Percentiles rank a stretch among this genome's conserved stretches.
Conservation (phyloP, 2,888 invertebrate genomes). For the Drosophila phalerata region DNA sequence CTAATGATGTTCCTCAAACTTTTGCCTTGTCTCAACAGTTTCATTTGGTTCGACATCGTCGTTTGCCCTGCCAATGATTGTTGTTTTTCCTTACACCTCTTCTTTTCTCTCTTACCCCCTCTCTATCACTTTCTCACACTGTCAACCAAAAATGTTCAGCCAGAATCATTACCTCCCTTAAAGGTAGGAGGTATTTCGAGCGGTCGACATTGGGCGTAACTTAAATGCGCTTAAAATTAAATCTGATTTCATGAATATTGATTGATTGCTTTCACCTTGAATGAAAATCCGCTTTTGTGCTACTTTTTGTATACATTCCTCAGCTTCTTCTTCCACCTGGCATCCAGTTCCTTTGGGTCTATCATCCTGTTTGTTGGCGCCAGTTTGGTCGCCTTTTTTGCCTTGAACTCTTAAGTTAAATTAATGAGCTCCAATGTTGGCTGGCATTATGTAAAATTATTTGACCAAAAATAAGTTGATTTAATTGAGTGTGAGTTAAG, state of each 20-base stretch:
- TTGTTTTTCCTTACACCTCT: conserved; percentile 56
- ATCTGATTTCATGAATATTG: conserved; percentile 82
- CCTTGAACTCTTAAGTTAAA: conserved; percentile 74
- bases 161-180: conserved; percentile 45
- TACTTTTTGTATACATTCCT: conserved; percentile 59
- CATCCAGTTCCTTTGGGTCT: conserved; percentile 40
- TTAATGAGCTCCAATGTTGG: conserved; percentile 70
- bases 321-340: conserved; percentile 52
- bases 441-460: conserved; percentile 75
- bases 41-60: conserved; percentile 70
- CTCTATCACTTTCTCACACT: conserved; percentile 24
- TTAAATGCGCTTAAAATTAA: conserved; percentile 81
- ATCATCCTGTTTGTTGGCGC: conserved; percentile 32
- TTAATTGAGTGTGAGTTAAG: conserved; percentile 74
- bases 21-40: conserved; percentile 65
- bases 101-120: background rate
- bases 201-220: conserved; percentile 52
- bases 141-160: conserved; percentile 55
- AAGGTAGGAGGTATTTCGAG: conserved; percentile 4
- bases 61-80: conserved; percentile 54
- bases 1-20: conserved; percentile 74
- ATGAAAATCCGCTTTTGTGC: conserved; percentile 80
- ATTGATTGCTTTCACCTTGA: conserved; percentile 82
- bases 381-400: conserved; percentile 28
- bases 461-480: conserved; percentile 80